phyloP scores from a whole-genome alignment of 2,113 vertebrate species.

The Varanus salvator region DNA sequence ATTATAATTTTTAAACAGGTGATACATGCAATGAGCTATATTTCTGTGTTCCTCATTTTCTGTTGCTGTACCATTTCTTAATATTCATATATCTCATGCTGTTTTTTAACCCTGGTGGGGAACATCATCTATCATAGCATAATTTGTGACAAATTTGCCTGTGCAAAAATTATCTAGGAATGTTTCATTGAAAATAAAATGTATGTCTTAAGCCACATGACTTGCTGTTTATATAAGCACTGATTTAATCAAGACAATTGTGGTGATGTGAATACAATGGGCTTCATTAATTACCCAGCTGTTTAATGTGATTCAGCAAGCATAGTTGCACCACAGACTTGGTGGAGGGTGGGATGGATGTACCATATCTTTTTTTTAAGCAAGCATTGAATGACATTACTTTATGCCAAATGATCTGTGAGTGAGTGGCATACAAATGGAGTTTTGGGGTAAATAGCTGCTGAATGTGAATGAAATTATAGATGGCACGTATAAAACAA shows the following conservation, averaged over 20 bases:
- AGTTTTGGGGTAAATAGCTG: conserved; percentile 40
- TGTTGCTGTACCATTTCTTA: background rate
- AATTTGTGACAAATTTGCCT: background rate
- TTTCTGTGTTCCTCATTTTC: background rate
- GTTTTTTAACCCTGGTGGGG: background rate
- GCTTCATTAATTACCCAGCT: conserved; percentile 53
- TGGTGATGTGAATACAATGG: conserved; percentile 28
- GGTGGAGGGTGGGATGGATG: background rate
- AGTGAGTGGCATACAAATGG: conserved; percentile 67
- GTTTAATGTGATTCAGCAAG: conserved; percentile 31
- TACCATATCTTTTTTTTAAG: background rate
- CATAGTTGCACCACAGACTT: background rate
- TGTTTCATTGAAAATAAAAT: background rate
- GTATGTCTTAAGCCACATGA: background rate
- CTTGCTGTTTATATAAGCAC: conserved; percentile 27
- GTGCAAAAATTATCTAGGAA: conserved; percentile 5
- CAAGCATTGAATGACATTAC: conserved; percentile 60
- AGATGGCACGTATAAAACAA: accelerated
- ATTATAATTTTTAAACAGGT: background rate
- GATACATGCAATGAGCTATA: background rate
- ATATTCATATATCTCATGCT: background rate
- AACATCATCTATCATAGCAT: background rate
- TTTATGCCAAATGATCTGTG: conserved; percentile 65
- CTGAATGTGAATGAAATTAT: background rate
- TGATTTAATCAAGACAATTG: conserved; percentile 14